A percentile compares a stretch with the other conserved stretches of the same genome.
These are phyloP conservation scores for Polia nebulosa DNA, from an alignment of 2,888 invertebrate species.

Conservation along the genomic window DNA sequence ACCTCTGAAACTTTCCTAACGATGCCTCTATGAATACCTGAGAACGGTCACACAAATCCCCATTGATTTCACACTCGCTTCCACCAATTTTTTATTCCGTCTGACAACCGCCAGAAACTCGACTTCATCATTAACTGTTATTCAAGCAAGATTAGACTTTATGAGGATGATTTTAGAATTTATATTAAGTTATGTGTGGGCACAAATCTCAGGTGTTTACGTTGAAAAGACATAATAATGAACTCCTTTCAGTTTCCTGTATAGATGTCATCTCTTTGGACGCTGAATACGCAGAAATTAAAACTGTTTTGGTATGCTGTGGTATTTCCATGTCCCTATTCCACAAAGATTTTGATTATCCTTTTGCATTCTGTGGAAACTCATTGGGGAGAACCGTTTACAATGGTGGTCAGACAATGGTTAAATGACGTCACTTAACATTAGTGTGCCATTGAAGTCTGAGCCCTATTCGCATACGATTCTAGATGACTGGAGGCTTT, in stretches of 20 bases:
- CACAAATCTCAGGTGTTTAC: slow-evolving; percentile 74
- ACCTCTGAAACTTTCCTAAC: slow-evolving; percentile 41
- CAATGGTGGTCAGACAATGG: slow-evolving; percentile 39
- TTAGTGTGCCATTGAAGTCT: slow-evolving; percentile 52
- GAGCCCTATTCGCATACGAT: neutral
- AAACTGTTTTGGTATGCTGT: slow-evolving; percentile 68
- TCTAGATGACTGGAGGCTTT: slow-evolving; percentile 15
- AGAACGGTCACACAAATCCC: slow-evolving; percentile 59
- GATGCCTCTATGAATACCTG: slow-evolving; percentile 49
- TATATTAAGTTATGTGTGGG: slow-evolving; percentile 12
- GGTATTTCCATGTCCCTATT: slow-evolving; percentile 54
- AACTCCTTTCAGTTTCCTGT: slow-evolving; percentile 73
- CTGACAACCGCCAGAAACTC: slow-evolving; percentile 55
- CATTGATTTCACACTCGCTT: slow-evolving; percentile 64
- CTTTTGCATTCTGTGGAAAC: slow-evolving; percentile 2
- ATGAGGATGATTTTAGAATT: neutral
- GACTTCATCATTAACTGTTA: slow-evolving; percentile 62
- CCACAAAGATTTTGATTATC: slow-evolving; percentile 13
- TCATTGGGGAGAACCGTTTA: slow-evolving; percentile 18
- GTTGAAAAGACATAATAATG: slow-evolving; percentile 80
- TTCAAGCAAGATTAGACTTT: slow-evolving; percentile 45
- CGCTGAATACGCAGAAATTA: slow-evolving; percentile 72
- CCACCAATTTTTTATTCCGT: slow-evolving; percentile 64
- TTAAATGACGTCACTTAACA: slow-evolving; percentile 50
- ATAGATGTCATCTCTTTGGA: slow-evolving; percentile 70